Evolutionary conservation across 2,797 vertebrate species (phyloP), one percentile per base, ranked within the genome.

Genomic region (Gymnothorax javanicus): DNA sequence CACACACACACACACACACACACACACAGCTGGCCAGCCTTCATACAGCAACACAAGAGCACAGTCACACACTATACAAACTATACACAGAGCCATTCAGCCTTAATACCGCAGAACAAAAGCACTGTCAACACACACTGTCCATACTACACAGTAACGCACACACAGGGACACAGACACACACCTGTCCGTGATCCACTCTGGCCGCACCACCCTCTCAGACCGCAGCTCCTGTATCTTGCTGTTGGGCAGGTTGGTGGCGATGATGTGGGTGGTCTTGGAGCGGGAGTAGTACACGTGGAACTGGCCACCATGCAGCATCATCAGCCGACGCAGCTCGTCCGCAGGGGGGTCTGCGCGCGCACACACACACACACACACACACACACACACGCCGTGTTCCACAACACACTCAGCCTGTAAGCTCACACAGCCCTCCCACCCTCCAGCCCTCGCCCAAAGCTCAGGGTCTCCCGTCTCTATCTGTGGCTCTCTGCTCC

Each of bases 111-210:
- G n/a, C n/a, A n/a, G n/a, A n/a, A n/a, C n/a, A n/a, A n/a, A n/a
- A n/a, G n/a, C n/a, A n/a, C n/a, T n/a, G n/a, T n/a, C n/a, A n/a
- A 71, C 17, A 75, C 12, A 13, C 77, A 12, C 23, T 3, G 60
- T 12, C 9, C 23, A 64, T 11, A 73, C 0, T 87, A 69, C 54
- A 88, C 87, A 54, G 43, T 50, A 56, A 69, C n/a, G 59, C 13
- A 8, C 64, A 15, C 5, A 13, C 9, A 62, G 25, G 13, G 25
- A 69, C 25, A 75, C 0, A 43, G 12, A 57, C 50, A 93, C 95
- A 90, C 89, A 99, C 99, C 99, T 99, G 94, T 99, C 98, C 87
- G 97, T 95, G 88, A 99, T 99, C 99, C 99, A 99, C 87, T 98
- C 96, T 0, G 99, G 98, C 43, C 96, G 95, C 87, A 99, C 97